Percentiles rank a stretch among this genome's conserved stretches.
These are phyloP conservation scores for Lindbergichthys nudifrons DNA, from an alignment of 2,797 vertebrate genomes.

Conservation along the genomic window DNA sequence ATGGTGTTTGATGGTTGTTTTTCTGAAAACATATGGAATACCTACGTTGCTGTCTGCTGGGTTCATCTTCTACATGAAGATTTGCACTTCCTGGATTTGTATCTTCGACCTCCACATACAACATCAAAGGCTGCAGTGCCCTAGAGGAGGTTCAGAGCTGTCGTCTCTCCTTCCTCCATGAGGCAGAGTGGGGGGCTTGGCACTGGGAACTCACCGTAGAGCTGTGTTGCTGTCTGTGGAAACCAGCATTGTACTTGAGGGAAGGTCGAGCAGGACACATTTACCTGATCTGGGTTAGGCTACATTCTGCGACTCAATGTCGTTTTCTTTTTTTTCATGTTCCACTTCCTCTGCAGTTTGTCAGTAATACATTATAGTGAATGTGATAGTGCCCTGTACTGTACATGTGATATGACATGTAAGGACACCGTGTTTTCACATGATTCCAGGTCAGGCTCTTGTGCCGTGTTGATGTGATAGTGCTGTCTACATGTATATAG, in stretches of 20 bases:
- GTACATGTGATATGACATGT: slow-evolving; percentile 8
- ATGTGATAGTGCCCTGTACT: neutral
- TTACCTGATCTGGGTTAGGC: neutral
- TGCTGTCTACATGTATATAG: slow-evolving; percentile 5
- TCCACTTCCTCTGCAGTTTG: slow-evolving; percentile 24
- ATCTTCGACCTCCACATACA: slow-evolving; percentile 32
- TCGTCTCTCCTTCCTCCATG: slow-evolving; percentile 5
- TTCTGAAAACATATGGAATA: neutral
- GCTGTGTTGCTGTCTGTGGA: neutral
- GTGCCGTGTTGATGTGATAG: neutral
- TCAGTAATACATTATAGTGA: slow-evolving; percentile 3
- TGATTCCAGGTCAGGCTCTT: slow-evolving; percentile 1
- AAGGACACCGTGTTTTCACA: neutral
- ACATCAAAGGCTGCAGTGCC: slow-evolving; percentile 22
- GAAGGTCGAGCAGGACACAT: slow-evolving; percentile 11
- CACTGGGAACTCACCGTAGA: neutral
- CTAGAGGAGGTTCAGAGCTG: slow-evolving; percentile 21
- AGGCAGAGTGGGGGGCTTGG: neutral
- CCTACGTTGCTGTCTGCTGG: neutral
- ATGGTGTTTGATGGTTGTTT: neutral
- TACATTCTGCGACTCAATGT: neutral
- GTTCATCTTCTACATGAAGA: slow-evolving; percentile 12
- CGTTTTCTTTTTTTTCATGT: neutral
- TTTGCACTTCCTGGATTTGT: slow-evolving; percentile 12
- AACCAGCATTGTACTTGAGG: slow-evolving; percentile 3